Evolutionary conservation across 1,140 invertebrate genomes (phyloP), one percentile per base, ranked within the genome.

Genomic region (Patella vulgata): DNA sequence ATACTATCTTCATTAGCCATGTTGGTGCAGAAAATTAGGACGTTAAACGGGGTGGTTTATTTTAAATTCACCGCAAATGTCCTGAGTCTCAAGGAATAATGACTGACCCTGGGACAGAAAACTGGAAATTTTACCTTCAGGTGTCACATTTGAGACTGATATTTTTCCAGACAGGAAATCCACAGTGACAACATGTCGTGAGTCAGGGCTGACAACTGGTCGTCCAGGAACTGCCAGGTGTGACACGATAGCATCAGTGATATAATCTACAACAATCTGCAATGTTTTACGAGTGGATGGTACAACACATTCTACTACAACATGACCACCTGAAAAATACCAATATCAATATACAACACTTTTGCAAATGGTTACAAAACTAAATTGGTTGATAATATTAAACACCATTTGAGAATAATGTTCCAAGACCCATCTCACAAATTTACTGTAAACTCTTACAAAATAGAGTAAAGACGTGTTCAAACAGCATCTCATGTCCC

Each of bases 181-280:
- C 5, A 92, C 83, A 14, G 90, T 91, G 21, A 92, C 89, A 17
- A 92, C 83, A 68, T 90, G 87, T 50, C 90, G 84, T 21, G 89
- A 90, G 82, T 93, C 90, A 1, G 91, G 91, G 1, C 91, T 90
- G 2, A 92, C 87, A 56, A 87, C 87, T 0, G 91, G 91, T 47
- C 83, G 85, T n/a, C 91, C 91, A 48, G 87, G 80, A 17, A 92
- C 81, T 42, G 86, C 87, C 0, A 88, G 83, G 72, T 91, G 90
- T 50, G 89, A 85, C 1, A 92, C 81, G 3, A 93, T 89, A 2
- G 88, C 88, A 76, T 93, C 91, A 1, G 92, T 93, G 28, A 93
- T 78, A 74, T 91, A 91, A 82, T 93, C 92, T 51, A 93, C 72
- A 6, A 93, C 80, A 3, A 93, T 78, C 83, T 92, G 91, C 1